Evolutionary conservation across 1,140 invertebrate genomes (phyloP).

Genomic region (Macrosteles quadrilineatus): DNA sequence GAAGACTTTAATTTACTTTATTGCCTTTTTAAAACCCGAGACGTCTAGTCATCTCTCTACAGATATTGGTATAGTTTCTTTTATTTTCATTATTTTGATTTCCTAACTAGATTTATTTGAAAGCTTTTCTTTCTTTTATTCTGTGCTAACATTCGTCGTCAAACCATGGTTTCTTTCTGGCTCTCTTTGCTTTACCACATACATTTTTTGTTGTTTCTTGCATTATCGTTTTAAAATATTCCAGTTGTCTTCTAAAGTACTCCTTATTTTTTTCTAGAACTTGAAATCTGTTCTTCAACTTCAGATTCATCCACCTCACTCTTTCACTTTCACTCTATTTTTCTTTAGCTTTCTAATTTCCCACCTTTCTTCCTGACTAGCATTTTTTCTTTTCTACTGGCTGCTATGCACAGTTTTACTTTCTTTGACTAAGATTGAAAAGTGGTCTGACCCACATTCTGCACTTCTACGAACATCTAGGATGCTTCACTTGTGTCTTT

Average conservation of each 20-base stretch:
- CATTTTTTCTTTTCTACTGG: not conserved
- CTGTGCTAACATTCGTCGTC: slow-evolving; percentile 30
- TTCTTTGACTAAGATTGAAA: slow-evolving; percentile 32
- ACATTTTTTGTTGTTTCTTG: not conserved
- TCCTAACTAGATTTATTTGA: slow-evolving; percentile 16
- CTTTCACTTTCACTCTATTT: not conserved
- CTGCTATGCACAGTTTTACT: slow-evolving; percentile 22
- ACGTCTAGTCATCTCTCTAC: slow-evolving; percentile 28
- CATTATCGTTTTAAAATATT: not conserved
- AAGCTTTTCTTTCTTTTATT: too few species aligned
- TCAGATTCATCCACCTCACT: not conserved
- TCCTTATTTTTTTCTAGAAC: not conserved
- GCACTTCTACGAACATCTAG: slow-evolving; percentile 36
- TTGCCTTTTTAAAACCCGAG: slow-evolving; percentile 33
- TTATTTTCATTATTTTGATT: slow-evolving; percentile 10
- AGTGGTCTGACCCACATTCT: slow-evolving; percentile 34
- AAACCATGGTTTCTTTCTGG: too few species aligned
- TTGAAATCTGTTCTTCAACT: slow-evolving; percentile 8
- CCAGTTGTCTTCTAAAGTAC: slow-evolving; percentile 15
- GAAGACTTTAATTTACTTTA: slow-evolving; percentile 18
- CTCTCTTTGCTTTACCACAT: slow-evolving; percentile 10
- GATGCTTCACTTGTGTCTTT: not conserved
- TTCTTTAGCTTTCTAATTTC: slow-evolving; percentile 10
- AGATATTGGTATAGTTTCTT: slow-evolving; percentile 21
- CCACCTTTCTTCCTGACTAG: not conserved